These are phyloP conservation scores for Alca torda DNA, from an alignment of 2,797 vertebrate species.

Conservation along the genomic window DNA sequence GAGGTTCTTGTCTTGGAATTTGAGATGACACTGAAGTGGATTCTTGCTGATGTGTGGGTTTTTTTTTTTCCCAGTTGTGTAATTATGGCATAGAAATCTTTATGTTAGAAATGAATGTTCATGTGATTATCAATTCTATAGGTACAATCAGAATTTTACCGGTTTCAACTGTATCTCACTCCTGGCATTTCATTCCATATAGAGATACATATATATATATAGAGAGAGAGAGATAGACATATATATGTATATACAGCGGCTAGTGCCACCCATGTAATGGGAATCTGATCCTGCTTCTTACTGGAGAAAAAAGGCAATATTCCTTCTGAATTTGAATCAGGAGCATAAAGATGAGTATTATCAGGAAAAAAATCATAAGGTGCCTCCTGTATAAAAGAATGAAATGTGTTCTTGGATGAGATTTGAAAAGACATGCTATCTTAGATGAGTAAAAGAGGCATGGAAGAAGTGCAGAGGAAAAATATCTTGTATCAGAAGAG, in stretches of 20 bases:
- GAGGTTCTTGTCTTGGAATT: not conserved
- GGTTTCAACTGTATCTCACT: not conserved
- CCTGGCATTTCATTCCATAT: not conserved
- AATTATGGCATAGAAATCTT: not conserved
- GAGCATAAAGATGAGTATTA: not conserved
- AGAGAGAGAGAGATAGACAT: not conserved
- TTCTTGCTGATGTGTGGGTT: not conserved
- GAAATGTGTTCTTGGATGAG: not conserved
- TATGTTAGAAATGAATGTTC: not conserved
- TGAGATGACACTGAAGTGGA: not conserved
- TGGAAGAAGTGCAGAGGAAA: not conserved
- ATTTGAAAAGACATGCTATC: not conserved
- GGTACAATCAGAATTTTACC: not conserved
- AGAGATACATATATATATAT: not conserved
- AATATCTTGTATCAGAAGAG: not conserved
- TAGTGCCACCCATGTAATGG: not conserved
- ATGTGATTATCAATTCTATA: not conserved
- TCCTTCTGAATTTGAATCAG: not conserved
- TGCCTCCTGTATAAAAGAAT: not conserved
- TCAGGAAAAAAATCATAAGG: not conserved
- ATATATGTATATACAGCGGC: not conserved
- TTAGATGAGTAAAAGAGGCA: not conserved
- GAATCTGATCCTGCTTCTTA: not conserved
- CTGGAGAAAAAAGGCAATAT: not conserved
- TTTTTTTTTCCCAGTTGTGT: not conserved